phyloP scores from a whole-genome alignment of 1,140 invertebrate genomes.

The Psilanteris sp. region DNA sequence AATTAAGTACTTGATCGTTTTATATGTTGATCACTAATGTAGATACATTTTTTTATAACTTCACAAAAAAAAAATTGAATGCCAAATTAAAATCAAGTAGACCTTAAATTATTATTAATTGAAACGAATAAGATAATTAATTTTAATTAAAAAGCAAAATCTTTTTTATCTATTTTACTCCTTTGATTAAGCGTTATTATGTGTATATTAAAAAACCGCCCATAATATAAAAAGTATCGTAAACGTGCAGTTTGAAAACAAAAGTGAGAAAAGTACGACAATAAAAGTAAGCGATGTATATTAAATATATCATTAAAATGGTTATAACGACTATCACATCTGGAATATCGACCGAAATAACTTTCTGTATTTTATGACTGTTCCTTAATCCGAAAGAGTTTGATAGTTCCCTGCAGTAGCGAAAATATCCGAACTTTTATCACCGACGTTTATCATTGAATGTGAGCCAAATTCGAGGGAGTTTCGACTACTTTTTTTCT shows the following conservation, averaged over 20 bases:
- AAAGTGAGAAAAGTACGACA: constrained; percentile 13
- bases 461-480: constrained; percentile 9
- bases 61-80: too few species aligned
- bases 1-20: too few species aligned
- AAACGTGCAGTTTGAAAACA: constrained; percentile 11
- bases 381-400: constrained; percentile 27
- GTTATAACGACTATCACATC: constrained; percentile 29
- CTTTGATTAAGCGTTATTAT: constrained; percentile 1
- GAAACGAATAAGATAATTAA: constrained; percentile 15
- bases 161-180: not conserved
- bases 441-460: constrained; percentile 25
- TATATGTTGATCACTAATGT: too few species aligned
- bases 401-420: constrained; percentile 22
- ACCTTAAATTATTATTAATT: constrained; percentile 23
- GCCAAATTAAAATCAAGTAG: too few species aligned
- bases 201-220: not conserved
- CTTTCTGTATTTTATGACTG: constrained; percentile 25
- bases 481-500: not conserved
- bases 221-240: not conserved
- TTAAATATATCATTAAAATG: constrained; percentile 38
- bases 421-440: constrained; percentile 24
- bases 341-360: constrained; percentile 31
- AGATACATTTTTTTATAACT: too few species aligned
- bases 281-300: constrained; percentile 27
- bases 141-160: not conserved